A percentile compares a stretch with the other conserved stretches of the same genome.
Evolutionary conservation across 2,888 invertebrate species (phyloP).

Genomic region (Pristionchus arcanus): DNA sequence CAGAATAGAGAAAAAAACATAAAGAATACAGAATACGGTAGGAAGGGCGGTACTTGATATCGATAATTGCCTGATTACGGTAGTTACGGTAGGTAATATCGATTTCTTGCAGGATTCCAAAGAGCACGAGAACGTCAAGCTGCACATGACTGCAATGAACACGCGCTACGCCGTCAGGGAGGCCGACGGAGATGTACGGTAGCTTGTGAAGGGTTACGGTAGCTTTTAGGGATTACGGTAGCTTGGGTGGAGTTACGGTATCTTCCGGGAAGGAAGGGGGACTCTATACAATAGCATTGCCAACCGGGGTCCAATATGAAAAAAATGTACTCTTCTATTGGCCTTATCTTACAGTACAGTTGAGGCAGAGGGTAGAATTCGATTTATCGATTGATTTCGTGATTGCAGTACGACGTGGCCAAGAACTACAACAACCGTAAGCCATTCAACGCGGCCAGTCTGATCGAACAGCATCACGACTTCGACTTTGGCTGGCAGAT

Average conservation of each 20-base stretch:
- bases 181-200: neutral
- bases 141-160: conserved; percentile 51
- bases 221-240: neutral
- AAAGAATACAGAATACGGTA: too few species aligned
- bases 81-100: neutral
- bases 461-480: neutral
- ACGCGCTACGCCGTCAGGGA: conserved; percentile 3
- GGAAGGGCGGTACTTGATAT: too few species aligned
- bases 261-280: too few species aligned
- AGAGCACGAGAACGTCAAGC: neutral
- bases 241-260: neutral
- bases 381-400: neutral
- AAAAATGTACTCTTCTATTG: neutral
- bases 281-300: too few species aligned
- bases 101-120: neutral
- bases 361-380: neutral
- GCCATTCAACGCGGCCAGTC: neutral
- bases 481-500: neutral
- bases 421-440: neutral
- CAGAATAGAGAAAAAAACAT: too few species aligned
- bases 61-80: too few species aligned
- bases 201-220: neutral
- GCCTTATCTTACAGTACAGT: neutral
- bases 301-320: too few species aligned
- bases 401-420: neutral